These are phyloP conservation scores for Trachemys scripta DNA, from an alignment of 2,113 vertebrate genomes.

Conservation along the genomic window DNA sequence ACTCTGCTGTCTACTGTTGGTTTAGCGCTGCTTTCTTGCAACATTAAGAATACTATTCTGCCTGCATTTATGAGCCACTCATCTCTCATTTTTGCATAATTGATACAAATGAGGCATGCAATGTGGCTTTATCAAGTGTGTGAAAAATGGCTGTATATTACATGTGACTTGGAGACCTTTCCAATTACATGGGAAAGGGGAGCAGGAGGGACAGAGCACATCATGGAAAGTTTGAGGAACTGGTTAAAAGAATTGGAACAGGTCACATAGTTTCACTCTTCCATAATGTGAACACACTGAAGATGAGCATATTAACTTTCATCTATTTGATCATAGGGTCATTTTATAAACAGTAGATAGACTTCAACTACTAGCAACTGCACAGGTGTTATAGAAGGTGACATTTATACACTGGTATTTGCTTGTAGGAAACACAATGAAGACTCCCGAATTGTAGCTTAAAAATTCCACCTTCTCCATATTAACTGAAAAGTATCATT, in stretches of 20 bases:
- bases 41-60: background rate
- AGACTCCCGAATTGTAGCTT: background rate
- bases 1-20: background rate
- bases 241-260: background rate
- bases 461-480: accelerated
- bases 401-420: background rate
- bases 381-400: background rate
- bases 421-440: background rate
- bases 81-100: conserved; percentile 21
- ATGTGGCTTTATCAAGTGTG: conserved; percentile 6
- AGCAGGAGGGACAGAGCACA: no score
- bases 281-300: no score
- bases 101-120: conserved; percentile 35
- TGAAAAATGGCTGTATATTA: background rate
- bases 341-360: background rate
- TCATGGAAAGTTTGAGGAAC: background rate
- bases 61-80: background rate
- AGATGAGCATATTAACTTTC: background rate
- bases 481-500: background rate
- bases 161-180: background rate
- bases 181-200: background rate
- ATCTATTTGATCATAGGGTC: background rate
- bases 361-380: background rate
- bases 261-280: background rate
- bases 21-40: background rate